phyloP scores from a whole-genome alignment of 2,797 vertebrate genomes.

The Hapalemur alaotrensis region DNA sequence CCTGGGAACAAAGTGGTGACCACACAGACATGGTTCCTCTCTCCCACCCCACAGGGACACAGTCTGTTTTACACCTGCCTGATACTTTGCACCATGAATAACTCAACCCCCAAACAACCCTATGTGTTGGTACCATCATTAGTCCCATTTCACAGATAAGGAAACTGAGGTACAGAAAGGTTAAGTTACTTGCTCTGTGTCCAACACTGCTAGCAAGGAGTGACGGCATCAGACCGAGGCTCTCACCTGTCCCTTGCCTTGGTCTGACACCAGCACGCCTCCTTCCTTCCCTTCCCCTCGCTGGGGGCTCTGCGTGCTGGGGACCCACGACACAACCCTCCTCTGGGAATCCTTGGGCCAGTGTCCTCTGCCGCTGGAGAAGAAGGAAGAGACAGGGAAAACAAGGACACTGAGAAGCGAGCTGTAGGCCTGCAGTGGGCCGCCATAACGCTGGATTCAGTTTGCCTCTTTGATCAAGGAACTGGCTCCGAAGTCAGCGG shows the following conservation, averaged over 20 bases:
- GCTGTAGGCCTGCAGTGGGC: background rate
- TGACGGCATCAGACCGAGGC: background rate
- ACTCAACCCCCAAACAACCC: background rate
- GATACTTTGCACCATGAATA: too few relatives aligned
- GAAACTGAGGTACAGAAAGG: background rate
- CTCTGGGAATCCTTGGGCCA: background rate
- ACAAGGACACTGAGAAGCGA: background rate
- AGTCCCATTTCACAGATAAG: background rate
- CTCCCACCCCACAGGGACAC: fast-evolving
- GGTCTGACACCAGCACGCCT: background rate
- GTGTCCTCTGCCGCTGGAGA: background rate
- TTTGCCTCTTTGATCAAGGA: background rate
- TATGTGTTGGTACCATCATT: background rate
- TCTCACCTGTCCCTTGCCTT: background rate
- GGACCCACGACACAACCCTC: background rate
- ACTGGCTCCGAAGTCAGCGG: background rate
- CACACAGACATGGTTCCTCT: fast-evolving
- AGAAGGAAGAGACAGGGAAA: background rate
- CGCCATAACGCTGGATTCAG: too few relatives aligned
- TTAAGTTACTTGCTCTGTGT: fast-evolving
- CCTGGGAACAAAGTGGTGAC: background rate
- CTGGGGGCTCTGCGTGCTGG: too few relatives aligned
- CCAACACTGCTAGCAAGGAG: background rate
- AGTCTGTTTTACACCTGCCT: background rate
- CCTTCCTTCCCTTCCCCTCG: background rate